Conservation (phyloP, 2,888 invertebrate species). For the Liposcelis brunnea region DNA sequence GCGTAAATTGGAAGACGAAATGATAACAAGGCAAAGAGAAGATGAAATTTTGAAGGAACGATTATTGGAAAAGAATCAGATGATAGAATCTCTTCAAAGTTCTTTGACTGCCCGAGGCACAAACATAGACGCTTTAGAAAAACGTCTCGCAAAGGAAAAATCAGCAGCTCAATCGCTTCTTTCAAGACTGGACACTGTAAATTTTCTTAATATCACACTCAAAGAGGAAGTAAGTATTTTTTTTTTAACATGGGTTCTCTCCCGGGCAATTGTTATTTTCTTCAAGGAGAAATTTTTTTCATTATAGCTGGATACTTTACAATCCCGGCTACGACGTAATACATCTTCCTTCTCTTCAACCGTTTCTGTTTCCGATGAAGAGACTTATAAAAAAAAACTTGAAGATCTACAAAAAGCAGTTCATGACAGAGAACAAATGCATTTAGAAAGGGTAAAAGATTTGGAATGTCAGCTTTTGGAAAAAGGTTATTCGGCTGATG, state of each 20-base stretch:
- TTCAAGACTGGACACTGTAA: constrained; percentile 22
- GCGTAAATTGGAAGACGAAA: constrained; percentile 23
- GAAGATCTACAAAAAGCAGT: background rate
- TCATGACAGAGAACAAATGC: background rate
- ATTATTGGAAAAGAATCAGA: constrained; percentile 23
- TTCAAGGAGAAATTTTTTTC: too few species aligned
- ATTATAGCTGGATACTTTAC: constrained; percentile 10
- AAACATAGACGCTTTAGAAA: constrained; percentile 29
- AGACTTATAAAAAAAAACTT: too few species aligned
- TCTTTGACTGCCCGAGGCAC: constrained; percentile 28
- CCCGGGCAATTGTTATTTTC: too few species aligned
- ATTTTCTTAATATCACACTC: constrained; percentile 21
- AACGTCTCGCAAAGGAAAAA: constrained; percentile 20
- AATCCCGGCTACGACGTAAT: constrained; percentile 1
- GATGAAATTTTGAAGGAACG: constrained; percentile 19
- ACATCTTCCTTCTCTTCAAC: background rate
- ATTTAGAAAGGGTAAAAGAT: constrained; percentile 10
- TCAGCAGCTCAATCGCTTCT: constrained; percentile 21
- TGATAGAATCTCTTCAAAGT: constrained; percentile 27
- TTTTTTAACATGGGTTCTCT: too few species aligned
- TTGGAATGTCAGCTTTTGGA: constrained; percentile 14
- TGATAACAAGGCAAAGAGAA: constrained; percentile 20
- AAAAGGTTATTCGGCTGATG: constrained; percentile 8
- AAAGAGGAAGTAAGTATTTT: constrained; percentile 10
- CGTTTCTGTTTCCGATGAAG: constrained; percentile 2